Evolutionary conservation across 2,113 vertebrate species (phyloP), one percentile per base, ranked within the genome.

Genomic region (Cairina moschata): DNA sequence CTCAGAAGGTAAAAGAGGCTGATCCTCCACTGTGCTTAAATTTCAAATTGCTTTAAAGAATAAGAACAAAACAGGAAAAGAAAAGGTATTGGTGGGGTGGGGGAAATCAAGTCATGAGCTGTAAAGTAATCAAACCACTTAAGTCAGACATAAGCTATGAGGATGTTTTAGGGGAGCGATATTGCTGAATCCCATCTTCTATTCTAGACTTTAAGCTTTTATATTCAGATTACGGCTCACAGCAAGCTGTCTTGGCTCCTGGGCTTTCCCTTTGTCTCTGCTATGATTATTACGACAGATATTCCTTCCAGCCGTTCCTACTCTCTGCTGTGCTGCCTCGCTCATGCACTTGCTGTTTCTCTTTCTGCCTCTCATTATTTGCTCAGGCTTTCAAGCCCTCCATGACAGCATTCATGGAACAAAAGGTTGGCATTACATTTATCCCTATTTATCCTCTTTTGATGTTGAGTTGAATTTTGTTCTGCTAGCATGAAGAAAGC

Each of bases 341-440:
- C 36, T 90, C 75, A 56, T 79, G 36, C 74, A 72, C 56, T 90
- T 68, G 38, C 58, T 69, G 54, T 76, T 95, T 62, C 59, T 91
- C 40, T 96, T 68, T 95, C 77, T 95, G 85, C 79, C 81, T 97
- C 88, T 93, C 38, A 88, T 94, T 87, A 76, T 95, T 93, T 95
- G 72, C 40, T 89, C 48, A 84, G 75, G 59, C 83, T 97, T 97
- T 96, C 88, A 92, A 93, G 50, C 68, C 79, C 78, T 92, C 81
- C 76, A 62, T 67, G 76, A 48, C 59, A 89, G 90, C 76, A 88
- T 55, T 72, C 89, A 90, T 14, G 87, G 93, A 91, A 95, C 93
- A 96, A 95, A 97, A 96, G 85, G 38, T 68, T 95, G 56, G 46
- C 48, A 73, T 93, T 96, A 66, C 62, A 86, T 81, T 92, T 93